A percentile compares a stretch with the other conserved stretches of the same genome.
phyloP scores from a whole-genome alignment of 2,113 vertebrate species.

The Gymnobelideus leadbeateri region DNA sequence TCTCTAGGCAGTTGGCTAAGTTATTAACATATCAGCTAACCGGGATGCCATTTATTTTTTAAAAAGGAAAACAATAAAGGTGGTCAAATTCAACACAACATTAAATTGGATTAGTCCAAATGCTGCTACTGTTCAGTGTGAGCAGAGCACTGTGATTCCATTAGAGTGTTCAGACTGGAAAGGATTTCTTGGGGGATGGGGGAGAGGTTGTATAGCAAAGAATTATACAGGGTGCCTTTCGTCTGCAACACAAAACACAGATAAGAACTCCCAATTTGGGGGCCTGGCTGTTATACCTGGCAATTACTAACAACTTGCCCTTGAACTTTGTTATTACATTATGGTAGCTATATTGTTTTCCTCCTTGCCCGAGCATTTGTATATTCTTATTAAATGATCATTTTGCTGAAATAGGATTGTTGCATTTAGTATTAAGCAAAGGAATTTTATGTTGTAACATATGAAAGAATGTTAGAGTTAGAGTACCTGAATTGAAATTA shows the following conservation, averaged over 20 bases:
- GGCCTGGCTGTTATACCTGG: background rate
- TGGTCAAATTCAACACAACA: background rate
- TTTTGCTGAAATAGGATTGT: conserved; percentile 21
- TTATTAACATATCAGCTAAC: background rate
- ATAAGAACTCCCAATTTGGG: background rate
- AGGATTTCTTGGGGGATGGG: background rate
- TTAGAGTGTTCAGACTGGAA: background rate
- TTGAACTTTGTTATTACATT: background rate
- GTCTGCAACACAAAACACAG: background rate
- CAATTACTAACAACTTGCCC: background rate
- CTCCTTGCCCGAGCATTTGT: background rate
- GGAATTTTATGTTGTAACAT: background rate
- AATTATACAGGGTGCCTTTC: background rate
- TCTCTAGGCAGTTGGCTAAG: background rate
- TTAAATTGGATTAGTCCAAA: background rate
- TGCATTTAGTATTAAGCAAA: conserved; percentile 21
- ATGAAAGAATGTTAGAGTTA: background rate
- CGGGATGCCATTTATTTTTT: background rate
- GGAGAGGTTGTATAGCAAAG: background rate
- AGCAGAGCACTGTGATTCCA: background rate
- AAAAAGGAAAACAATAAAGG: conserved; percentile 22
- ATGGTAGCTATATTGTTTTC: background rate
- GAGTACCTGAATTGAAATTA: background rate
- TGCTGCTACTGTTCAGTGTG: background rate
- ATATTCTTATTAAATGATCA: background rate